These are phyloP conservation scores for Polietes domitor DNA, from an alignment of 2,888 invertebrate genomes.

Conservation along the genomic window DNA sequence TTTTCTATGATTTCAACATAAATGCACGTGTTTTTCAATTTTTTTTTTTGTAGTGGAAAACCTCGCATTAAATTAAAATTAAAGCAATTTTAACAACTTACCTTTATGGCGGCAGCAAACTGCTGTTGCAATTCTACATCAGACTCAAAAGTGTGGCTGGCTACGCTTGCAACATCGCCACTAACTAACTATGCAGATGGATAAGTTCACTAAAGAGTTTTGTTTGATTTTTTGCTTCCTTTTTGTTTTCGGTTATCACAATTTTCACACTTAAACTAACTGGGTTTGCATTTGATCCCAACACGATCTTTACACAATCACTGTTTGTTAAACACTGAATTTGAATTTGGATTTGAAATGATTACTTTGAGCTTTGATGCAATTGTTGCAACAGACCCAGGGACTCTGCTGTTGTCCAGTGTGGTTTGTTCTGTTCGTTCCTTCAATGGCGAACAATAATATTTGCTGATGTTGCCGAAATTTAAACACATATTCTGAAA, in stretches of 20 bases:
- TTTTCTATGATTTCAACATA: background rate
- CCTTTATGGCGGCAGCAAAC: background rate
- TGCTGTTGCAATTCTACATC: background rate
- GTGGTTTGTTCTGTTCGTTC: too few relatives aligned
- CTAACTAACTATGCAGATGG: background rate
- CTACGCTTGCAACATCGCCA: background rate
- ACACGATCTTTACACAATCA: slow-evolving; percentile 60
- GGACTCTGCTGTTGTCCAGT: slow-evolving; percentile 10
- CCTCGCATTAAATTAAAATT: background rate
- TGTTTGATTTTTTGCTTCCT: background rate
- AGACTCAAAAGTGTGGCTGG: background rate
- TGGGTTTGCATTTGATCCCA: slow-evolving; percentile 32
- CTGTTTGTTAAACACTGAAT: slow-evolving; percentile 57
- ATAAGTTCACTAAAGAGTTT: background rate
- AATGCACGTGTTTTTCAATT: slow-evolving; percentile 24
- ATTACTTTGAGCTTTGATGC: slow-evolving; percentile 58
- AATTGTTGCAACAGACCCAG: slow-evolving; percentile 31
- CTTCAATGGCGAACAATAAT: slow-evolving; percentile 45
- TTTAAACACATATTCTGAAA: slow-evolving; percentile 30
- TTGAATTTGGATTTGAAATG: slow-evolving; percentile 53
- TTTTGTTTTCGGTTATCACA: background rate
- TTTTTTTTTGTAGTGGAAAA: too few relatives aligned
- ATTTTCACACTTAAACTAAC: slow-evolving; percentile 2
- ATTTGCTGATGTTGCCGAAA: slow-evolving; percentile 60
- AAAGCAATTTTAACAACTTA: slow-evolving; percentile 5